These are phyloP conservation scores for Meteorus sp. DNA, from an alignment of 1,140 invertebrate genomes.

Conservation along the genomic window DNA sequence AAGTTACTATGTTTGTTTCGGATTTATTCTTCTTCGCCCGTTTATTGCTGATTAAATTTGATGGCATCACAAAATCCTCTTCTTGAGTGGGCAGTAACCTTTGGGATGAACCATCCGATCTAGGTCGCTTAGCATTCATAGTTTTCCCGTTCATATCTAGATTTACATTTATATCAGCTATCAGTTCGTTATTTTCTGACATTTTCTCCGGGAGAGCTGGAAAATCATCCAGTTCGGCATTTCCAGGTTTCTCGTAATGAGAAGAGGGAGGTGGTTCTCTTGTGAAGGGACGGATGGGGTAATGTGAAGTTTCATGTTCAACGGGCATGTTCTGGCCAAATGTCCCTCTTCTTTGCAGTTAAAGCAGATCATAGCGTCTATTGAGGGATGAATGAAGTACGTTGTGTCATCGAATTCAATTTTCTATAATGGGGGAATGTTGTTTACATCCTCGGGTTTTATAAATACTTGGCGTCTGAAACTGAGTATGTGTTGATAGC, in stretches of 20 bases:
- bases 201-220: too few species aligned
- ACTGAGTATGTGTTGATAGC: constrained; percentile 12
- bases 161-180: background rate
- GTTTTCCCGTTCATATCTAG: background rate
- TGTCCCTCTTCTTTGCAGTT: background rate
- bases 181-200: too few species aligned
- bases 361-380: background rate
- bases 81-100: background rate
- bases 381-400: background rate
- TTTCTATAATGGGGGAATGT: background rate
- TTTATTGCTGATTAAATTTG: background rate
- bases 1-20: background rate
- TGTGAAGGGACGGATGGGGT: background rate
- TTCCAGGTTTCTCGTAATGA: background rate
- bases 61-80: background rate
- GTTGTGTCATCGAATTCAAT: background rate
- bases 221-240: too few species aligned
- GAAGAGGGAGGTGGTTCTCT: background rate
- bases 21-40: background rate
- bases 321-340: background rate
- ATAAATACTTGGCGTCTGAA: constrained; percentile 13
- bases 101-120: background rate
- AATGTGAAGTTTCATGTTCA: background rate
- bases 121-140: background rate
- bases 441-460: background rate